A percentile compares a stretch with the other conserved stretches of the same genome.
These are phyloP conservation scores for Engraulis encrasicolus DNA, from an alignment of 2,113 vertebrate species.

Conservation along the genomic window DNA sequence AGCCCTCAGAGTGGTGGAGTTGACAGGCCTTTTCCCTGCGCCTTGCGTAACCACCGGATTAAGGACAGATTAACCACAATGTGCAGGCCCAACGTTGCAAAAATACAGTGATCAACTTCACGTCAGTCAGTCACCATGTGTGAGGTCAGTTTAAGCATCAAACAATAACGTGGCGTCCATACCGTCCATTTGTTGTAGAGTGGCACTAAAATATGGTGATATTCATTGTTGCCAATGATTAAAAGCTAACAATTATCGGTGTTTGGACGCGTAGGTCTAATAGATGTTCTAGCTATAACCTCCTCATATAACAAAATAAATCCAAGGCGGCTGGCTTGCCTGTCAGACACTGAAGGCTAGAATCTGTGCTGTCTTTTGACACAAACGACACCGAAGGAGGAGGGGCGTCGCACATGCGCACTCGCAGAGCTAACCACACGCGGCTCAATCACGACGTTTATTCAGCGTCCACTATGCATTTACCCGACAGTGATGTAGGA, in stretches of 20 bases:
- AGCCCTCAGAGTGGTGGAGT: background rate
- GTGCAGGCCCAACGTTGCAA: background rate
- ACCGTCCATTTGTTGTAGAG: background rate
- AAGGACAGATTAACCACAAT: slow-evolving; percentile 9
- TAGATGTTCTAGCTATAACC: background rate
- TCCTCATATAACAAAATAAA: background rate
- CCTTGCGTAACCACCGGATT: slow-evolving; percentile 3
- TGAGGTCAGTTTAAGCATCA: background rate
- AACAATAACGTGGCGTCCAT: background rate
- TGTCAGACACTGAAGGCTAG: background rate
- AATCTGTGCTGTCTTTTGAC: slow-evolving; percentile 18
- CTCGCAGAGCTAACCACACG: slow-evolving; percentile 57
- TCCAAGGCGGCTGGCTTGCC: background rate
- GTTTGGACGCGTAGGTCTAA: background rate
- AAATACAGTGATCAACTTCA: slow-evolving; percentile 12
- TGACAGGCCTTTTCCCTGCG: background rate
- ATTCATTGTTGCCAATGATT: background rate
- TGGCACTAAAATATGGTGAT: background rate
- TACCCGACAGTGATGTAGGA: slow-evolving; percentile 55
- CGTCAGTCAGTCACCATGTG: background rate
- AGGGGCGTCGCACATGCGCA: slow-evolving; percentile 65
- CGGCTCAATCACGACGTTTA: slow-evolving; percentile 58
- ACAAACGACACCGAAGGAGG: slow-evolving; percentile 31
- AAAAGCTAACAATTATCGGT: background rate
- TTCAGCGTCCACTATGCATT: slow-evolving; percentile 62